phyloP scores from a whole-genome alignment of 2,797 vertebrate genomes.

The Varecia variegata region DNA sequence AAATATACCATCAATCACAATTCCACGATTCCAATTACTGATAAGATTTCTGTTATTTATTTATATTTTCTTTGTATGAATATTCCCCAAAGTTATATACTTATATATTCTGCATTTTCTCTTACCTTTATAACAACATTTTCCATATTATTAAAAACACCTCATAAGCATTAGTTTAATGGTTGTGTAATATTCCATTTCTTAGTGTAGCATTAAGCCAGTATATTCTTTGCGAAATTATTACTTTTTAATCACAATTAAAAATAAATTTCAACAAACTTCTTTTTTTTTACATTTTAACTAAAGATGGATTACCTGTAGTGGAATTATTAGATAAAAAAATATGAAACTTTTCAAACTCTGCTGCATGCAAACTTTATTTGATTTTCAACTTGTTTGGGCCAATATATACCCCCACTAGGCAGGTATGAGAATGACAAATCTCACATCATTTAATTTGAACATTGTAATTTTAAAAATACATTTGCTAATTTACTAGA shows the following conservation, averaged over 20 bases:
- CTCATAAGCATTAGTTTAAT: background rate
- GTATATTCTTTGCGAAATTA: background rate
- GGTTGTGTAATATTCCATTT: background rate
- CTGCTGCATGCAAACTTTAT: background rate
- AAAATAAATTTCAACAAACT: background rate
- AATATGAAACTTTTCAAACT: background rate
- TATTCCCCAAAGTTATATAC: background rate
- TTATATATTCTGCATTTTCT: background rate
- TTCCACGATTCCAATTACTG: background rate
- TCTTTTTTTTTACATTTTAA: background rate
- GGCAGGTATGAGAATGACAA: background rate
- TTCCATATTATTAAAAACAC: background rate
- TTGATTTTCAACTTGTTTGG: background rate
- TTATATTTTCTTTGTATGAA: background rate
- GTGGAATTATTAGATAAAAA: background rate
- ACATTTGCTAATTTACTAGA: background rate
- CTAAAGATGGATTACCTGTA: background rate
- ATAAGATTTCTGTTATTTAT: background rate
- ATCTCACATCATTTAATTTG: background rate
- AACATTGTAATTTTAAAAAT: background rate
- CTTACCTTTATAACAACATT: background rate
- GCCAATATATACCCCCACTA: background rate
- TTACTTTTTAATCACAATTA: background rate
- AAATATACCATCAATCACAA: background rate
- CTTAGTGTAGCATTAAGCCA: background rate